These are phyloP conservation scores for Meta bourneti DNA, from an alignment of 2,888 invertebrate genomes.

Conservation along the genomic window DNA sequence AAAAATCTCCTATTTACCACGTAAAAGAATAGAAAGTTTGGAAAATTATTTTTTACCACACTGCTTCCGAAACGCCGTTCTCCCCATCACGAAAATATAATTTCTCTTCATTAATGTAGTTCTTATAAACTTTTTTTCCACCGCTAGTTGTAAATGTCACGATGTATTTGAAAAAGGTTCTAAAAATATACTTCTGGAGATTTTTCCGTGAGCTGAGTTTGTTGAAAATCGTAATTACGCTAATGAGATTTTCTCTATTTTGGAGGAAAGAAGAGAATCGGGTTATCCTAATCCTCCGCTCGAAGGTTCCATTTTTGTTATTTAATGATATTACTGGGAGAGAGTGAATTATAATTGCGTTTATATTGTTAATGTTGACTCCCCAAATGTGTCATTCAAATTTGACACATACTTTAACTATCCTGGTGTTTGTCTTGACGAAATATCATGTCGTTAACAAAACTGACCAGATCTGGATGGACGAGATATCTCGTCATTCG, in stretches of 20 bases:
- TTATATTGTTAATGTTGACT: background rate
- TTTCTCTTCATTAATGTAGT: conserved; percentile 1
- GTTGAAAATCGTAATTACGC: background rate
- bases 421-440: no score
- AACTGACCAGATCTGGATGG: no score
- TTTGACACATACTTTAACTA: no score
- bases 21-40: no score
- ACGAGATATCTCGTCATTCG: no score
- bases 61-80: background rate
- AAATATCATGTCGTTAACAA: no score
- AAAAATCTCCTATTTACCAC: no score
- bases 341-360: conserved; percentile 1
- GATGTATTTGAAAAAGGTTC: background rate
- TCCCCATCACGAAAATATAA: background rate
- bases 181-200: background rate
- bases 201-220: background rate
- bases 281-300: background rate
- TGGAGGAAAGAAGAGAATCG: background rate
- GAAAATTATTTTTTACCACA: background rate
- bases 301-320: background rate
- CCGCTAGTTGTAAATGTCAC: background rate
- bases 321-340: background rate
- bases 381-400: background rate
- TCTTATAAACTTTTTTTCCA: background rate
- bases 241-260: background rate